These are phyloP conservation scores for Silurus lanzhouensis DNA, from an alignment of 2,797 vertebrate species.

Conservation along the genomic window DNA sequence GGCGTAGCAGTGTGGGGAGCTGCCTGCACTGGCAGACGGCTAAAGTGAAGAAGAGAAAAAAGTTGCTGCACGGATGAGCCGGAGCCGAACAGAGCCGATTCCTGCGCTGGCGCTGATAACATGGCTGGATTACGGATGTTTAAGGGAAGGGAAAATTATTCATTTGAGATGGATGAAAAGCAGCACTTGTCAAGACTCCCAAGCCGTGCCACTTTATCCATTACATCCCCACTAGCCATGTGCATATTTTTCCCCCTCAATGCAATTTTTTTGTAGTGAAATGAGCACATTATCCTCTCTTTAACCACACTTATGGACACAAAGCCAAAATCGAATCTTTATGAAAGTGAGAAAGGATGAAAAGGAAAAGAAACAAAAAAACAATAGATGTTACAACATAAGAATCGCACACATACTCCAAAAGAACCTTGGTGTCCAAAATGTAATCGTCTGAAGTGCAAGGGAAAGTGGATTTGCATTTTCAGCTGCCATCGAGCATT, in stretches of 20 bases:
- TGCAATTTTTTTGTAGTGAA: constrained; percentile 67
- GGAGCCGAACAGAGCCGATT: constrained; percentile 71
- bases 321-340: constrained; percentile 57
- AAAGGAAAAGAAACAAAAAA: constrained; percentile 50
- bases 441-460: neutral
- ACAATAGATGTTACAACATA: constrained; percentile 71
- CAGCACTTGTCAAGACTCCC: constrained; percentile 82
- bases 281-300: constrained; percentile 73
- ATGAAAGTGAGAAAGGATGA: constrained; percentile 64
- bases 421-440: constrained; percentile 20
- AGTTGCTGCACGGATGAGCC: constrained; percentile 72
- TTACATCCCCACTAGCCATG: constrained; percentile 79
- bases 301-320: constrained; percentile 69
- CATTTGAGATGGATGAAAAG: constrained; percentile 84
- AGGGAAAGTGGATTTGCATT: constrained; percentile 30
- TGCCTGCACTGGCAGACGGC: constrained; percentile 70
- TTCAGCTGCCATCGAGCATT: constrained; percentile 43
- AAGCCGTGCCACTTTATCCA: constrained; percentile 80
- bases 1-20: constrained; percentile 72
- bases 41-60: constrained; percentile 64
- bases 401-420: constrained; percentile 66
- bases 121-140: constrained; percentile 82
- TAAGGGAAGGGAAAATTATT: constrained; percentile 84
- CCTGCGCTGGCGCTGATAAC: constrained; percentile 81
- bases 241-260: constrained; percentile 77